Evolutionary conservation across 2,888 invertebrate species (phyloP).

Genomic region (Idaea straminata): DNA sequence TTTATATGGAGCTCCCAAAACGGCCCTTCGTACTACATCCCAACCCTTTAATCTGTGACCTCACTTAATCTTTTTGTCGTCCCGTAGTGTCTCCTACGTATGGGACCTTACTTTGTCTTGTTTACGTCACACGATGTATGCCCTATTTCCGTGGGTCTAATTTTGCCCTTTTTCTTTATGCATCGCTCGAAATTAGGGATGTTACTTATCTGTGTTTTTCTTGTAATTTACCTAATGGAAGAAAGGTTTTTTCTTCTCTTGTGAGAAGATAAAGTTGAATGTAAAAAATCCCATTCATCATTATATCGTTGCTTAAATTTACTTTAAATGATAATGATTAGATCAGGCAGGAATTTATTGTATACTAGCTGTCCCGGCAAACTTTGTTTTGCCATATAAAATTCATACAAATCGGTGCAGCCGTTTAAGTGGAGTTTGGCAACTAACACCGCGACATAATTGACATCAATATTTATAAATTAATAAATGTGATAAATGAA

Average conservation of each 20-base stretch:
- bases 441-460: no score
- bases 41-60: constrained; percentile 40
- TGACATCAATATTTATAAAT: no score
- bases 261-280: background rate
- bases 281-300: background rate
- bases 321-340: no score
- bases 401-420: no score
- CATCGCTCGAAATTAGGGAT: constrained; percentile 29
- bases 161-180: constrained; percentile 31
- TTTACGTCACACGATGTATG: constrained; percentile 28
- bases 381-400: no score
- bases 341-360: no score
- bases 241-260: background rate
- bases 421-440: no score
- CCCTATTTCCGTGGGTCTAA: constrained; percentile 27
- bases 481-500: no score
- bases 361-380: no score
- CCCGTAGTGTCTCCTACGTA: constrained; percentile 29
- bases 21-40: constrained; percentile 24
- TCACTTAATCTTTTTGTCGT: constrained; percentile 47
- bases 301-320: no score
- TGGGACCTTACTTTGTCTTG: constrained; percentile 37
- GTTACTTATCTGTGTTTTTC: constrained; percentile 13
- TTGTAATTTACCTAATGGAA: background rate
- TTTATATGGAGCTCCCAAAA: constrained; percentile 10